Evolutionary conservation across 2,797 vertebrate species (phyloP).

Genomic region (Choloepus didactylus): DNA sequence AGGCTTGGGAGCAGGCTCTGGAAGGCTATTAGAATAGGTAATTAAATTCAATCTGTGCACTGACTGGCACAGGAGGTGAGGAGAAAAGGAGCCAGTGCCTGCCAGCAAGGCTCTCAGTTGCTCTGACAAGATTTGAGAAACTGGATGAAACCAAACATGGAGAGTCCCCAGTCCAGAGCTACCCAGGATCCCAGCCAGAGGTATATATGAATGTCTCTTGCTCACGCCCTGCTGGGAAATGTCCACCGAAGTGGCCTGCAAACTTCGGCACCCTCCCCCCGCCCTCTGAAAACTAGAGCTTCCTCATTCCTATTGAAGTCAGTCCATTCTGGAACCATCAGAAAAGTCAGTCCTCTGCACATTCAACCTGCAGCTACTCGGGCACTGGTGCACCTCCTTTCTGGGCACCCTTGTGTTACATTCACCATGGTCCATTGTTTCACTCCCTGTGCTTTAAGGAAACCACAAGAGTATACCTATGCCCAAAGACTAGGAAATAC

Average conservation of each 20-base stretch:
- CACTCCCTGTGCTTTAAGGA: not conserved
- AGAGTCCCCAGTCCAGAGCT: not conserved
- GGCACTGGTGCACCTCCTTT: not conserved
- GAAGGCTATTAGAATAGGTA: slow-evolving; percentile 78
- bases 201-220: not conserved
- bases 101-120: slow-evolving; percentile 80
- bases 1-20: slow-evolving; percentile 70
- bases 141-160: slow-evolving; percentile 48
- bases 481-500: not conserved
- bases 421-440: not conserved
- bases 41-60: slow-evolving; percentile 84
- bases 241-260: not conserved
- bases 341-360: not conserved
- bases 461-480: not conserved
- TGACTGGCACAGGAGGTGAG: slow-evolving; percentile 71
- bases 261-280: not conserved
- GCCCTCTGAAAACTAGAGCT: not conserved
- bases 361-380: not conserved
- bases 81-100: slow-evolving; percentile 69
- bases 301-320: not conserved
- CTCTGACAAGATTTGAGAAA: slow-evolving; percentile 84
- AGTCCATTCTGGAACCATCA: not conserved
- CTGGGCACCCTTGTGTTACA: not conserved
- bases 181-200: not conserved
- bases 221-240: not conserved